Percentiles rank a stretch among this genome's conserved stretches.
Conservation (phyloP, 1,140 invertebrate genomes). For the Acromyrmex heyeri region DNA sequence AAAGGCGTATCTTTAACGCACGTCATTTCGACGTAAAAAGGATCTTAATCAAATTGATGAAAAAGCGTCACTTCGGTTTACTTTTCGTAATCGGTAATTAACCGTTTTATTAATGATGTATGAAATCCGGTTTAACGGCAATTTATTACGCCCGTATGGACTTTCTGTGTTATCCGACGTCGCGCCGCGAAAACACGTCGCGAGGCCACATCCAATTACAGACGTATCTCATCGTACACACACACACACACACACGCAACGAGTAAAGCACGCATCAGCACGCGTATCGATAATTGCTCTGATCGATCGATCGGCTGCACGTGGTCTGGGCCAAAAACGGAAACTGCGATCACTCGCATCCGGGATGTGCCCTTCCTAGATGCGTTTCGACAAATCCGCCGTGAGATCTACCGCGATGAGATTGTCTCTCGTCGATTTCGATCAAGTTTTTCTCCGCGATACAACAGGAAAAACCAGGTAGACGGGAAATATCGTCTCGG, state of each 20-base stretch:
- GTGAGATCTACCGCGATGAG: conserved; percentile 68
- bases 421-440: conserved; percentile 55
- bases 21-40: conserved; percentile 16
- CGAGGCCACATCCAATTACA: conserved; percentile 44
- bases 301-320: conserved; percentile 58
- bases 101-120: conserved; percentile 44
- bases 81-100: conserved; percentile 45
- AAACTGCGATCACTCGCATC: background rate
- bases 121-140: conserved; percentile 29
- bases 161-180: conserved; percentile 32
- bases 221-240: conserved; percentile 4
- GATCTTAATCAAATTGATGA: conserved; percentile 49
- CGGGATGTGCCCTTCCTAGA: conserved; percentile 19
- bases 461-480: conserved; percentile 61
- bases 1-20: conserved; percentile 48
- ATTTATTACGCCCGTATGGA: conserved; percentile 22
- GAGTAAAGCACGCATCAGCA: conserved; percentile 33
- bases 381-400: conserved; percentile 71
- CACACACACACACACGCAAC: background rate
- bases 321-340: conserved; percentile 16
- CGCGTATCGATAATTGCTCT: conserved; percentile 67
- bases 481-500: conserved; percentile 34
- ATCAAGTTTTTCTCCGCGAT: conserved; percentile 65
- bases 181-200: conserved; percentile 43
- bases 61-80: conserved; percentile 38